phyloP scores from a whole-genome alignment of 2,113 vertebrate species.

The Platanista minor region DNA sequence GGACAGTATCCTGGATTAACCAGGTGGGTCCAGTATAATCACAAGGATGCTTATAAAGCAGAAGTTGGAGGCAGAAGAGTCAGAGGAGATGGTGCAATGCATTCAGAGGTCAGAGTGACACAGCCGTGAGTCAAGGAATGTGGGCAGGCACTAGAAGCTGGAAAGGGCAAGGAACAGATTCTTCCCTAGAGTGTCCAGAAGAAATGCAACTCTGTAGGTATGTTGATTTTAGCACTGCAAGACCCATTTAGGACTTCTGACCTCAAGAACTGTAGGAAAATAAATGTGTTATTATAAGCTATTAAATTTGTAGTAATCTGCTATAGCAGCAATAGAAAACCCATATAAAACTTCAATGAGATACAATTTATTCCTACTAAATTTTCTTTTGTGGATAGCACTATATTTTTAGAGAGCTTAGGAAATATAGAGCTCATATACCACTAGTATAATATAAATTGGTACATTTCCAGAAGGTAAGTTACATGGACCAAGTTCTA shows the following conservation, averaged over 20 bases:
- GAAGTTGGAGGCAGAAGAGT: neutral
- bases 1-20: neutral
- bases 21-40: neutral
- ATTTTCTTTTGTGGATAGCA: neutral
- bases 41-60: neutral
- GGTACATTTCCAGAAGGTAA: neutral
- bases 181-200: neutral
- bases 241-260: neutral
- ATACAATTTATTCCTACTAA: neutral
- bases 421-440: neutral
- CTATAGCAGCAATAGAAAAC: neutral
- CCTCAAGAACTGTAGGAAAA: neutral
- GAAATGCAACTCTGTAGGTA: neutral
- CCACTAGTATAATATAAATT: neutral
- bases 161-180: neutral
- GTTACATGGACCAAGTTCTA: neutral
- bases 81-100: neutral
- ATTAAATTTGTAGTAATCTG: neutral
- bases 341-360: neutral
- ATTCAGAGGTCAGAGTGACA: neutral
- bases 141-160: neutral
- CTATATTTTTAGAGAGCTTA: neutral
- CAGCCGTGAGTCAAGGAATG: neutral
- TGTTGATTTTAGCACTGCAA: neutral
- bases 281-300: neutral